These are phyloP conservation scores for Mycteria americana DNA, from an alignment of 2,797 vertebrate genomes.

Conservation along the genomic window DNA sequence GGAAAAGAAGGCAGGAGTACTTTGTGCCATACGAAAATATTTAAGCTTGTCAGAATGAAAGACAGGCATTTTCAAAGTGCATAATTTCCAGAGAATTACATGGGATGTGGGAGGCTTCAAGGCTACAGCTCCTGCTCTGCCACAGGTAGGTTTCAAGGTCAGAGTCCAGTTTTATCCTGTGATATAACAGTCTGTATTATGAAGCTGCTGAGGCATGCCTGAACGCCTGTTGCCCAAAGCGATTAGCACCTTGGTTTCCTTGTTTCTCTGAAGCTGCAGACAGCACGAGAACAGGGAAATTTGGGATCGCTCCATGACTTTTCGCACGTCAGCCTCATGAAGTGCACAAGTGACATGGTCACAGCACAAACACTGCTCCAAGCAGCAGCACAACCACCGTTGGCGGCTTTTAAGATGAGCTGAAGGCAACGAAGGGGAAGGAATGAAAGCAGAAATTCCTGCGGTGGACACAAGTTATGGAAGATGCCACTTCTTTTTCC, in stretches of 20 bases:
- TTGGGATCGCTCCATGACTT: rapidly evolving
- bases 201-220: neutral
- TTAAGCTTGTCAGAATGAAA: neutral
- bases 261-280: neutral
- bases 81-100: conserved; percentile 13
- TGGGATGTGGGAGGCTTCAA: conserved; percentile 26
- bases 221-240: neutral
- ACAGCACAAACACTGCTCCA: rapidly evolving
- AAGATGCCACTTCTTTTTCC: neutral
- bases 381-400: neutral
- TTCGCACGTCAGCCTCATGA: rapidly evolving
- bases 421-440: neutral
- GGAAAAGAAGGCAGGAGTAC: neutral
- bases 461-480: rapidly evolving
- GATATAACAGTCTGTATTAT: neutral
- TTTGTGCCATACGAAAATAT: neutral
- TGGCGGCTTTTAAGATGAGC: neutral
- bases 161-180: conserved; percentile 36
- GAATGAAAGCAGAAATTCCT: neutral
- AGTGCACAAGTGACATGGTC: rapidly evolving
- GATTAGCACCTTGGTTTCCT: neutral
- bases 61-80: neutral
- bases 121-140: conserved; percentile 7
- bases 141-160: conserved; percentile 23
- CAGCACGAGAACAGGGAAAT: rapidly evolving